Percentiles rank a stretch among this genome's conserved stretches.
phyloP scores from a whole-genome alignment of 2,888 invertebrate species.

The Papilio protenor region DNA sequence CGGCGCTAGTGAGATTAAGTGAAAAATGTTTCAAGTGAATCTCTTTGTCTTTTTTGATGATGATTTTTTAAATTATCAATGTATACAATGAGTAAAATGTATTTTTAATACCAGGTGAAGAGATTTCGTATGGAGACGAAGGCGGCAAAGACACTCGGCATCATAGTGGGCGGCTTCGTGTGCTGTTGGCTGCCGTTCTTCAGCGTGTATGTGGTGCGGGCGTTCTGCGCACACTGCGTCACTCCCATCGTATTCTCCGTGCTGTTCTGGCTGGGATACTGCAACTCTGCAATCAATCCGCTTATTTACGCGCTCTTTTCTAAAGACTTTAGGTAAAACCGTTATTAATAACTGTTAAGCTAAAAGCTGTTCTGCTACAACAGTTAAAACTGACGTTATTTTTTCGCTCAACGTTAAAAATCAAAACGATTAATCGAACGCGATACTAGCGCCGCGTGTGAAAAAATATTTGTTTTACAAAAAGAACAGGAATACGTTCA shows the following conservation, averaged over 20 bases:
- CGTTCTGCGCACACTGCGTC: conserved; percentile 94
- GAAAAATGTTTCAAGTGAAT: too few relatives aligned
- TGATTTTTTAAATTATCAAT: too few relatives aligned
- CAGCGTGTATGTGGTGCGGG: conserved; percentile 95
- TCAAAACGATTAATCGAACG: not conserved
- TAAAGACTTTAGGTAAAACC: conserved; percentile 89
- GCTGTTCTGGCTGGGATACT: conserved; percentile 98
- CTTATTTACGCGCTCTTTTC: conserved; percentile 97
- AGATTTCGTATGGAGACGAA: conserved; percentile 98
- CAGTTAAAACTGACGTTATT: not conserved
- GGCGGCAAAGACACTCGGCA: conserved; percentile 97
- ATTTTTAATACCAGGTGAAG: conserved; percentile 86
- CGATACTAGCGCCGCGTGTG: conserved; percentile 4
- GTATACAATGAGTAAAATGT: not conserved
- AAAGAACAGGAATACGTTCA: not conserved
- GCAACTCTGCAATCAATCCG: conserved; percentile 98
- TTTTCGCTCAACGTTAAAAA: not conserved
- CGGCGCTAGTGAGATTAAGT: too few relatives aligned
- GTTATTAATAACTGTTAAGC: not conserved
- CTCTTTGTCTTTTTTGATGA: too few relatives aligned
- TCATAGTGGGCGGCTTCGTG: conserved; percentile 98
- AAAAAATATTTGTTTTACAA: not conserved
- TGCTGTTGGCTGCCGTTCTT: conserved; percentile 99
- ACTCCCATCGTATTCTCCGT: conserved; percentile 94
- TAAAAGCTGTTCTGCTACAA: not conserved